phyloP scores from a whole-genome alignment of 2,797 vertebrate species.

The Gymnoscopelus microlampas region DNA sequence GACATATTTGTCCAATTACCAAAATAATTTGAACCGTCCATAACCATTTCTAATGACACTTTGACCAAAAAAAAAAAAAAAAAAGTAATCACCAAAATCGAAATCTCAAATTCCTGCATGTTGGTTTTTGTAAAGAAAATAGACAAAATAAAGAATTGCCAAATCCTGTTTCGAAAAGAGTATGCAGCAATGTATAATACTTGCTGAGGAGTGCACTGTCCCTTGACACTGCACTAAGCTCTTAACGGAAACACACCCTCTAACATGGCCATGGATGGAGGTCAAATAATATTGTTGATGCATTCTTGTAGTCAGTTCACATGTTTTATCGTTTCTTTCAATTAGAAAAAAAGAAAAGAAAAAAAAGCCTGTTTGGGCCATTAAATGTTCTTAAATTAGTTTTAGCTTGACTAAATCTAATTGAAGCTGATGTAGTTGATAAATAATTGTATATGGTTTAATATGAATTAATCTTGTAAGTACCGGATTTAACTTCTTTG shows the following conservation, averaged over 20 bases:
- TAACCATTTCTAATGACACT: conserved; percentile 15
- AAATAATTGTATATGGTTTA: conserved; percentile 29
- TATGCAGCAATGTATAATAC: not conserved
- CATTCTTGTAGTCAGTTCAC: not conserved
- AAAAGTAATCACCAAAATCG: conserved; percentile 44
- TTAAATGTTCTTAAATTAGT: not conserved
- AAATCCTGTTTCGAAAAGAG: not conserved
- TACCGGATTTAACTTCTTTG: conserved; percentile 20
- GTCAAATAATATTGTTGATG: not conserved
- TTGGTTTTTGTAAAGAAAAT: conserved; percentile 4
- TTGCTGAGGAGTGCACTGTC: not conserved
- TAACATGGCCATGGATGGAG: not conserved
- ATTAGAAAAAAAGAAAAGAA: not conserved
- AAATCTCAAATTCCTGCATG: not conserved
- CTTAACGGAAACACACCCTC: not conserved
- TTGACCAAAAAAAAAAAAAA: conserved; percentile 54
- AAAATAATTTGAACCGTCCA: conserved; percentile 7
- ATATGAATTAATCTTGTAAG: conserved; percentile 16
- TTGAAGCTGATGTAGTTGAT: not conserved
- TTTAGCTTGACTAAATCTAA: not conserved
- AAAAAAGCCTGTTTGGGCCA: not conserved
- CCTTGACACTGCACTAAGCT: not conserved
- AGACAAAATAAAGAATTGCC: not conserved
- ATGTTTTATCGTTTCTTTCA: conserved; percentile 2
- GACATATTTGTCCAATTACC: conserved; percentile 4